Base-by-base conservation (phyloP, 2,888 invertebrate genomes). In the Dilophus febrilis region DNA sequence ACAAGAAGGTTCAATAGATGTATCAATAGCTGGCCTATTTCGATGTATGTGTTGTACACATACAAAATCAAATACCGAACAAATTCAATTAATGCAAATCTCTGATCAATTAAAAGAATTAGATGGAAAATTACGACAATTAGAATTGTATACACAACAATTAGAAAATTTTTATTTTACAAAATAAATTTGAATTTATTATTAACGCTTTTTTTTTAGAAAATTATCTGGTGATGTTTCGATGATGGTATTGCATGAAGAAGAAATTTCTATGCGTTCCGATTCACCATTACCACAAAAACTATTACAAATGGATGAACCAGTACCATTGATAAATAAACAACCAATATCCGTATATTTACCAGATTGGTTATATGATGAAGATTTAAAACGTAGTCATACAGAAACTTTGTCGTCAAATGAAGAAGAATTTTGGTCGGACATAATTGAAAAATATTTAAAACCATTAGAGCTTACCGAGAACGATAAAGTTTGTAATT, bases 341-440 rank as follows among this genome's bases (percentile, higher is more conserved):
- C 26, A 34, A 35, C 16, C 36, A 34, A n/a, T 30, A 14, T 34
- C 12, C n/a, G 49, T 51, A 18, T 53, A 51, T 31, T 46, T 58
- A 13, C 59, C 61, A 0, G 59, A 60, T 3, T 85, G 84, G 85
- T 63, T 82, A 29, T 76, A 78, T 47, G 79, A 82, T 49, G 67
- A 71, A 17, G 66, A 69, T 19, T 56, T 86, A 11, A 67, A 70
- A 35, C 67, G 72, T 44, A 79, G 80, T 1, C 71, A 74, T 37
- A 67, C 77, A 3, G 74, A 74, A 30, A 74, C 71, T 50, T 60
- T 88, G 31, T 61, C 70, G 0, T 66, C 70, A 12, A 62, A 68
- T 32, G 87, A 90, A 57, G 70, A 70, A 37, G 61, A 62, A 16
- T 90, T 90, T 61, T 90, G 86, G 85, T 69, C 69, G 40, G 75